phyloP scores from a whole-genome alignment of 2,113 vertebrate genomes.

The Myrmophylax atrothorax region DNA sequence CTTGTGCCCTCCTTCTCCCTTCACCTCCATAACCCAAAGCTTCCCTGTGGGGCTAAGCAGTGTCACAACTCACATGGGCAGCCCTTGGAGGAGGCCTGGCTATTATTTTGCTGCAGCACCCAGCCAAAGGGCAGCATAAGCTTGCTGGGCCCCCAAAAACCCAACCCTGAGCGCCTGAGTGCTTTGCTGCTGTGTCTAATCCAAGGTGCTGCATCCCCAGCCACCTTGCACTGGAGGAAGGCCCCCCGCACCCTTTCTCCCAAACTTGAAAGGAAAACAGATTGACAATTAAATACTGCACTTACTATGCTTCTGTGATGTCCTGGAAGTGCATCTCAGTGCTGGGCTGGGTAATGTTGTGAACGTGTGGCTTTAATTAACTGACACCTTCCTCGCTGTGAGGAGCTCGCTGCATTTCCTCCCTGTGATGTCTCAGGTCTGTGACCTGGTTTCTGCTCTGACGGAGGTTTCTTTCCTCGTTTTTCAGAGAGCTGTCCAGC shows the following conservation, averaged over 20 bases:
- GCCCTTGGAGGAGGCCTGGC: not conserved
- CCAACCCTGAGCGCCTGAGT: not conserved
- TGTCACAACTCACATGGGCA: not conserved
- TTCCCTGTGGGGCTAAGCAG: not conserved
- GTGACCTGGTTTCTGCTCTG: not conserved
- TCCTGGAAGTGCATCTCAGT: not conserved
- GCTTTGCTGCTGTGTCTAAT: not conserved
- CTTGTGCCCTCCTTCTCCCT: not conserved
- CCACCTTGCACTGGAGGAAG: fast-evolving
- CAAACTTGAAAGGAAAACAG: not conserved
- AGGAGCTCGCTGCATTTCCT: not conserved
- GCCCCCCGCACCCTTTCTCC: not conserved
- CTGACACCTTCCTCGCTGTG: not conserved
- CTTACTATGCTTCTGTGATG: not conserved
- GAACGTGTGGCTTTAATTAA: not conserved
- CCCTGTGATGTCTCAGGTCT: not conserved
- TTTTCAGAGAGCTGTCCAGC: not conserved
- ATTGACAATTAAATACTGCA: not conserved
- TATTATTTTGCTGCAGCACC: not conserved
- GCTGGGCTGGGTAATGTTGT: not conserved
- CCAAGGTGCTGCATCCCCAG: not conserved
- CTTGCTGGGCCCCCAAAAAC: not conserved
- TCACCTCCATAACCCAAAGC: not conserved
- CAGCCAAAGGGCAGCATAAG: not conserved
- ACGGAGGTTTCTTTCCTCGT: not conserved